Evolutionary conservation across 2,113 vertebrate genomes (phyloP), one percentile per base, ranked within the genome.

Genomic region (Eptatretus burgeri): DNA sequence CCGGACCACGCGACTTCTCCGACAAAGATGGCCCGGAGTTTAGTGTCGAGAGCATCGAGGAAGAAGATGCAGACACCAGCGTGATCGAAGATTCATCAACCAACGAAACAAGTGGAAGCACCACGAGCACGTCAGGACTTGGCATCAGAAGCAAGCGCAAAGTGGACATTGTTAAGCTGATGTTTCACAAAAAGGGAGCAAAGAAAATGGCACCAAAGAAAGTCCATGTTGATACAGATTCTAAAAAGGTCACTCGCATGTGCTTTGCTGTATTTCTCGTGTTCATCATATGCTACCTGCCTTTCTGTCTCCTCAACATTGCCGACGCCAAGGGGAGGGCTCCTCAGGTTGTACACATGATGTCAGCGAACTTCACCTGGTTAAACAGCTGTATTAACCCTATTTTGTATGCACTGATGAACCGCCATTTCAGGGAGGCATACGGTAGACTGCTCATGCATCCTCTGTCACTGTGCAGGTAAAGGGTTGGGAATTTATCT

Each of bases 351-450:
- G 50, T n/a, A 11, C 64, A 60, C 11, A 60, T 20, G 16, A 10
- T 60, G n/a, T 50, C 16, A 2, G 64, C n/a, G n/a, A 60, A 60
- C 51, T 14, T 51, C 51, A 65, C 64, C 50, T 65, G 64, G 64
- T 19, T 65, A 5, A 65, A 65, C 51, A 60, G 64, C 64, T 51
- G 64, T 51, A n/a, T 60, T 13, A 65, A 65, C 64, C 64, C 64
- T 13, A 12, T 65, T 14, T 51, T 65, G 16, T 65, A 65, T 20
- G 64, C 51, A 10, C 11, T 20, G 50, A 65, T 62, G 64, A 65
- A 65, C 64, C 64, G 64, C 5, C 64, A 65, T 50, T 65, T 65
- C 51, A 10, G 13, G n/a, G 13, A 65, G 11, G 64, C n/a, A 5
- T 65, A 65, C 64, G 14, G 13, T 9, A 17, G 14, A 12, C 14